Evolutionary conservation across 2,113 vertebrate genomes (phyloP).

Genomic region (Atherinomorus stipes): DNA sequence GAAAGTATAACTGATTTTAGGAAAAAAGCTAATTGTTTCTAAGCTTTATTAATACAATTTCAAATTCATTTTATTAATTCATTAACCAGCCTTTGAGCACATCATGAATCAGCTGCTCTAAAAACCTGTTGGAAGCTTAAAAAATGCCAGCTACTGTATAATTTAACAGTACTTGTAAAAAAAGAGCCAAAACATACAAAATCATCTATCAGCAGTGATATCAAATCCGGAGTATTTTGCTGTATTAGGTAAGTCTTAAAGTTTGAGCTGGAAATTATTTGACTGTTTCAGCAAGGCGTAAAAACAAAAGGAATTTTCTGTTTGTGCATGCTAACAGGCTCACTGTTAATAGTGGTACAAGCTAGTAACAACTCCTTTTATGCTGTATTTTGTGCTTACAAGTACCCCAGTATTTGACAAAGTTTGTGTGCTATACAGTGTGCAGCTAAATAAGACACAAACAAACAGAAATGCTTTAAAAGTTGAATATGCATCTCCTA

Average conservation of each 20-base stretch:
- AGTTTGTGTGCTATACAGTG: no score
- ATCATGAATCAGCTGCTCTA: neutral
- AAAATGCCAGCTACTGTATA: neutral
- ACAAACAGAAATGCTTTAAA: no score
- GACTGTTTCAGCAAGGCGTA: neutral
- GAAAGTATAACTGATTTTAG: neutral
- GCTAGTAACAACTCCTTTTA: neutral
- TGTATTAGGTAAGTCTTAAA: neutral
- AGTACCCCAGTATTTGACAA: neutral
- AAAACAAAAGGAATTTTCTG: neutral
- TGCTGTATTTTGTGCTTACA: neutral
- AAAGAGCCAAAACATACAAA: neutral
- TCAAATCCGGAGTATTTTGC: neutral
- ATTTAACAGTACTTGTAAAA: neutral
- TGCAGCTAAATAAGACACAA: no score
- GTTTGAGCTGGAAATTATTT: neutral
- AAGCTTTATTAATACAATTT: neutral
- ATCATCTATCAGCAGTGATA: neutral
- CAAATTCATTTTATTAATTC: neutral
- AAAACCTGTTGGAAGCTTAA: neutral
- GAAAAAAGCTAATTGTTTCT: neutral
- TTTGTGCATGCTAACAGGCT: neutral
- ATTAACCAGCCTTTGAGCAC: neutral
- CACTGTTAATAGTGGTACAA: neutral
- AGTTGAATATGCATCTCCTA: no score